Conservation (phyloP, 1,140 invertebrate species). For the Brachionus koreanus region DNA sequence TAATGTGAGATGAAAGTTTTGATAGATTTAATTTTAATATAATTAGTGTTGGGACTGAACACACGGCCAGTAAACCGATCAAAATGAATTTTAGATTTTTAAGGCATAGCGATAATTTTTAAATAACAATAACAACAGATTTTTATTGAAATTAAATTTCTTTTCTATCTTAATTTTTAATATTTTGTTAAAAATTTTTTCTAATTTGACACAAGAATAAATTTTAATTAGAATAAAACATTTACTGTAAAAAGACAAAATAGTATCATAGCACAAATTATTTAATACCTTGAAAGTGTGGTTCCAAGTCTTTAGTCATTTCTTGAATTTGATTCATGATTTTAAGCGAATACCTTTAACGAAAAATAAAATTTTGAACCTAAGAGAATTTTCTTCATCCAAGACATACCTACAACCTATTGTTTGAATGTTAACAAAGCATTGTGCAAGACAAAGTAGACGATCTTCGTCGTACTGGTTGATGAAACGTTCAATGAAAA, state of each 20-base stretch:
- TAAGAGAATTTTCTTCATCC: neutral
- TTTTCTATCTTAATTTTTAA: too few relatives aligned
- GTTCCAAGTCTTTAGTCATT: slow-evolving; percentile 6
- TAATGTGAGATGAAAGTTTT: too few relatives aligned
- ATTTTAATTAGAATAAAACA: neutral
- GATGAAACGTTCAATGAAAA: neutral
- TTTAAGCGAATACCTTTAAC: slow-evolving; percentile 20
- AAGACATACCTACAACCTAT: slow-evolving; percentile 32
- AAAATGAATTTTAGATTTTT: too few relatives aligned
- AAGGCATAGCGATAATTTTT: too few relatives aligned
- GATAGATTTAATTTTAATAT: too few relatives aligned
- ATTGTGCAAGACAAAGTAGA: slow-evolving; percentile 36
- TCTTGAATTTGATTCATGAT: slow-evolving; percentile 34
- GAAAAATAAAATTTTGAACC: neutral
- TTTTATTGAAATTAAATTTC: too few relatives aligned
- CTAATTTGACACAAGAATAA: neutral
- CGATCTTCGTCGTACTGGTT: slow-evolving; percentile 39
- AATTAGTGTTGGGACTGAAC: too few relatives aligned
- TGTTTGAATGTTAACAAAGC: slow-evolving; percentile 20
- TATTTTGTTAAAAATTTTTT: too few relatives aligned
- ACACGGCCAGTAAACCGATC: too few relatives aligned
- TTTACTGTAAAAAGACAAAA: neutral
- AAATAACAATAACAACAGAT: too few relatives aligned
- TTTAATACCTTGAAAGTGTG: neutral
- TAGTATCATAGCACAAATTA: neutral